Base-by-base conservation (phyloP, 2,888 invertebrate genomes). In the Dione juno region DNA sequence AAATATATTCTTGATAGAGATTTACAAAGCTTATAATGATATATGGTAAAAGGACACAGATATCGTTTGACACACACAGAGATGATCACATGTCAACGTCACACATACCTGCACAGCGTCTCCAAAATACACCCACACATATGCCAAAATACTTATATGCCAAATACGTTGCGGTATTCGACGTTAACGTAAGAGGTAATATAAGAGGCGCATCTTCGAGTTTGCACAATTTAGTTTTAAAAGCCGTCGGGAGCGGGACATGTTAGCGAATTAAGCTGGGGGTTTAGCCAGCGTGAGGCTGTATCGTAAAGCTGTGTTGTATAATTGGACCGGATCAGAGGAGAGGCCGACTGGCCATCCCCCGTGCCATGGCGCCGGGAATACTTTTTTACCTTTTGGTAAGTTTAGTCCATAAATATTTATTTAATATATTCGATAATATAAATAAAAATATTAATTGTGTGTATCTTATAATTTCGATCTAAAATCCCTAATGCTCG, bases 161-260 rank as follows among this genome's bases (percentile, higher is more conserved):
- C 88, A 90, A 93, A 92, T 89, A 90, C 86, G 87, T 91, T 92
- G 90, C 89, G 90, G 91, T 92, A 88, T 90, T 84, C 87, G 86
- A 82, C 84, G 87, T 89, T 88, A 91, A 90, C 89, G 87, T 91
- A 92, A 91, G 92, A 92, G 88, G 85, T 93, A 88, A 92, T 92
- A 93, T 93, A 93, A 92, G 92, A 92, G 87, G 89, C 90, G 88
- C 92, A 92, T 93, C 92, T 92, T 92, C 82, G 88, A 86, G 84
- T 93, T 92, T 92, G 91, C 90, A 92, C 92, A 92, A 86, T 89
- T 93, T 89, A 92, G 92, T 93, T 86, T 86, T 84, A 87, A 87
- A 90, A 89, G 89, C 84, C 87, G 88, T 82, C 84, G 88, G 90
- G 89, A 86, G 88, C 89, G 90, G 89, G 88, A 82, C 87, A 89